Conservation (phyloP, 1,140 invertebrate species). For the Drosophila baimaii region DNA sequence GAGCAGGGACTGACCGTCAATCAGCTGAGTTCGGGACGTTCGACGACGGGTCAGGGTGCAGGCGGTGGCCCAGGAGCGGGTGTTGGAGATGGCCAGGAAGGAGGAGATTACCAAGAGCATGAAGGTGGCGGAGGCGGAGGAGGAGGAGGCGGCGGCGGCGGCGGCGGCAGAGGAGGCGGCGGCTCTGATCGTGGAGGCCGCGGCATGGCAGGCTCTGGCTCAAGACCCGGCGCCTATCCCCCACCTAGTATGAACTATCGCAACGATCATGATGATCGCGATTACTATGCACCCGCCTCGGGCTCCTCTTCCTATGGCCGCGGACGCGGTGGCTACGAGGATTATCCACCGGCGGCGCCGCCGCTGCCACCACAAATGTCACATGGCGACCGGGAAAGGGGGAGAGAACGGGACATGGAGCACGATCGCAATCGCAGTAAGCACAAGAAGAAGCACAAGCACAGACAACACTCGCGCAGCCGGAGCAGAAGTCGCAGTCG, state of each 20-base stretch:
- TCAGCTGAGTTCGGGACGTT: slow-evolving; percentile 65
- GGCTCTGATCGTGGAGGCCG: slow-evolving; percentile 29
- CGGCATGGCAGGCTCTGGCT: slow-evolving; percentile 5
- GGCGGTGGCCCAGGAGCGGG: neutral
- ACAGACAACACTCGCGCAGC: slow-evolving; percentile 71
- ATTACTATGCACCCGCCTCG: slow-evolving; percentile 48
- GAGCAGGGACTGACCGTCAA: slow-evolving; percentile 68
- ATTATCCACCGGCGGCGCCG: slow-evolving; percentile 54
- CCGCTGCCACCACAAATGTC: slow-evolving; percentile 17
- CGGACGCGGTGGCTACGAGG: slow-evolving; percentile 60
- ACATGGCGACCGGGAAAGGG: slow-evolving; percentile 34
- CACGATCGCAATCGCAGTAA: slow-evolving; percentile 67
- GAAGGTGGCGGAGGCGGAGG: slow-evolving; percentile 25
- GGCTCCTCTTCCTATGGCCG: slow-evolving; percentile 56
- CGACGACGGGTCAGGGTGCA: slow-evolving; percentile 20
- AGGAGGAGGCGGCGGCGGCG: neutral
- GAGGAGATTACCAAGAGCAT: slow-evolving; percentile 55
- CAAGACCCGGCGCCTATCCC: slow-evolving; percentile 22
- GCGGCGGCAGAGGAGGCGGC: slow-evolving; percentile 18
- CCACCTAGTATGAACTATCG: slow-evolving; percentile 66
- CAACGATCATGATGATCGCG: slow-evolving; percentile 78
- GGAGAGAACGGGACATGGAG: slow-evolving; percentile 54
- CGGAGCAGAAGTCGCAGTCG: slow-evolving; percentile 71
- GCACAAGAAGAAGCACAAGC: slow-evolving; percentile 82
- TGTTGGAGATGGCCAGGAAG: slow-evolving; percentile 19